Conservation (phyloP, 2,797 vertebrate genomes). For the Yasuhikotakia modesta region DNA sequence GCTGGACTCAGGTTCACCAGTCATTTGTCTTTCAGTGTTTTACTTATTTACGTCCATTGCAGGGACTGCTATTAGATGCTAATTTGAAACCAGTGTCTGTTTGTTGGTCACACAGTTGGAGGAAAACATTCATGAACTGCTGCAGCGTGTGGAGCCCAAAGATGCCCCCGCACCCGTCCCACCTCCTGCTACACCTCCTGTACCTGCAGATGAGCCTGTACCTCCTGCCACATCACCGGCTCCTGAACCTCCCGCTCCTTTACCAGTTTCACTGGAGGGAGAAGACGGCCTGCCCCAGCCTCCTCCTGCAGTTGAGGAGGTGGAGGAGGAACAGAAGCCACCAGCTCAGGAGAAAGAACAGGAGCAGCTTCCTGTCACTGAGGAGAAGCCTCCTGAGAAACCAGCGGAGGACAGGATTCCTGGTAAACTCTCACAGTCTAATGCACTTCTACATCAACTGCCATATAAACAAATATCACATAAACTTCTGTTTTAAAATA, state of each 20-base stretch:
- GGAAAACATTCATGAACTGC: conserved; percentile 81
- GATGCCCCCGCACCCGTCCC: conserved; percentile 56
- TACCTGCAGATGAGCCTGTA: conserved; percentile 52
- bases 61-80: neutral
- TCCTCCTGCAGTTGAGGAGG: conserved; percentile 67
- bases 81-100: neutral
- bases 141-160: conserved; percentile 78
- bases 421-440: conserved; percentile 59
- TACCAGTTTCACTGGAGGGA: conserved; percentile 65
- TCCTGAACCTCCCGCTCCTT: conserved; percentile 61
- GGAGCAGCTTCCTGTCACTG: conserved; percentile 51
- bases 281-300: conserved; percentile 64
- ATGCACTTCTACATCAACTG: no score
- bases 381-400: conserved; percentile 63
- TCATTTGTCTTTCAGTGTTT: neutral
- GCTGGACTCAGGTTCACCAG: conserved; percentile 86
- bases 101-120: conserved; percentile 77
- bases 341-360: conserved; percentile 59
- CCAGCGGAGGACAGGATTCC: conserved; percentile 57
- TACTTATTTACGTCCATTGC: neutral
- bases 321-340: conserved; percentile 66
- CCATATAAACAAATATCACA: no score
- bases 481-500: no score
- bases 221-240: conserved; percentile 61
- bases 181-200: conserved; percentile 53